Conservation (phyloP, 2,888 invertebrate species). For the Eulithis testata region DNA sequence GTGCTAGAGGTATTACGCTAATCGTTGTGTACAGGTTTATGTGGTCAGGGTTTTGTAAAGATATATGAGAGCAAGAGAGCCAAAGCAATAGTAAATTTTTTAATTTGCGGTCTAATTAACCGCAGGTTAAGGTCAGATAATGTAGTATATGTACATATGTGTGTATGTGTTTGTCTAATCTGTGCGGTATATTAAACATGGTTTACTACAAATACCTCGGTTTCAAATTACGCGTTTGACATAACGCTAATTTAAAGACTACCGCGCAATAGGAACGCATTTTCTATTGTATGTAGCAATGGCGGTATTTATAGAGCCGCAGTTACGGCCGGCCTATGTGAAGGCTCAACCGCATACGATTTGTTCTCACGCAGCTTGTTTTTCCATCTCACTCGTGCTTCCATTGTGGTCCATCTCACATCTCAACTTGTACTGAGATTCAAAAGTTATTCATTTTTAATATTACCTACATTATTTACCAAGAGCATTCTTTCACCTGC, state of each 20-base stretch:
- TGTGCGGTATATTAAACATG: constrained; percentile 28
- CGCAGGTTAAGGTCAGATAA: too few relatives aligned
- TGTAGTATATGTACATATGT: too few relatives aligned
- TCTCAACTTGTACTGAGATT: constrained; percentile 58
- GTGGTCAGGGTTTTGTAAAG: constrained; percentile 9
- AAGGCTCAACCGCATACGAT: constrained; percentile 64
- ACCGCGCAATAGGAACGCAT: constrained; percentile 57
- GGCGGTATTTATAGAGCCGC: constrained; percentile 58
- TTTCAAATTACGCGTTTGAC: constrained; percentile 51
- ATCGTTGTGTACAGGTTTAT: constrained; percentile 13
- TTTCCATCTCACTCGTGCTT: constrained; percentile 60
- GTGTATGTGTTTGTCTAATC: too few relatives aligned
- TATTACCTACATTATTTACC: constrained; percentile 57
- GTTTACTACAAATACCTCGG: constrained; percentile 40
- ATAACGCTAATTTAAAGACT: constrained; percentile 61
- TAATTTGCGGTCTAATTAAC: too few relatives aligned
- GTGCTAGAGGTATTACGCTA: constrained; percentile 5
- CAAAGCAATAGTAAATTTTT: not conserved
- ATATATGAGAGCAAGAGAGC: not conserved
- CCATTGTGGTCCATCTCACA: constrained; percentile 43
- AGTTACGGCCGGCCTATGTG: constrained; percentile 59
- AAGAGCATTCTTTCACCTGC: constrained; percentile 35
- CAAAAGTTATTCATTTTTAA: constrained; percentile 55
- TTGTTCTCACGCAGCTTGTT: constrained; percentile 73
- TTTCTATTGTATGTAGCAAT: constrained; percentile 59